Percentiles rank a stretch among this genome's conserved stretches.
phyloP scores from a whole-genome alignment of 2,113 vertebrate genomes.

The Empidonax traillii region DNA sequence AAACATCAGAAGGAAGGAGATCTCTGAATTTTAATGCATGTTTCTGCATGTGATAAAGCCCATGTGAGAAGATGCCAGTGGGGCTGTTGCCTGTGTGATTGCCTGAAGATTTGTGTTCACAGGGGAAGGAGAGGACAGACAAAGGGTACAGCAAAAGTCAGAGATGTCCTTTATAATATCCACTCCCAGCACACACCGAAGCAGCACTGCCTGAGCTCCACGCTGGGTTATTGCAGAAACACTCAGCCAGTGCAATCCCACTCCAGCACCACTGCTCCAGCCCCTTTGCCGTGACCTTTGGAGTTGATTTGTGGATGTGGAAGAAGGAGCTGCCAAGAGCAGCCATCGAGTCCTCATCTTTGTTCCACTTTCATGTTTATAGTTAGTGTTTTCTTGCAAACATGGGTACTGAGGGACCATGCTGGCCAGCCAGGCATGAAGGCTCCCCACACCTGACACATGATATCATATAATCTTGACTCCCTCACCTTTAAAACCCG shows the following conservation, averaged over 20 bases:
- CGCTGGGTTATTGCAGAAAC: not conserved
- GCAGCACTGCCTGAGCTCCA: not conserved
- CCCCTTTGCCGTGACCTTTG: not conserved
- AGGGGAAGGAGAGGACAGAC: not conserved
- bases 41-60: not conserved
- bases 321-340: not conserved
- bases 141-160: not conserved
- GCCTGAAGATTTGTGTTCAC: not conserved
- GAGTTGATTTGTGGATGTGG: not conserved
- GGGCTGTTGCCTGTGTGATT: not conserved
- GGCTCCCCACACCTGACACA: not conserved
- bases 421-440: not conserved
- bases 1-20: not conserved
- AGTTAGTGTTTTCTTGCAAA: not conserved
- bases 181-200: not conserved
- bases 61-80: not conserved
- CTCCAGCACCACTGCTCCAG: not conserved
- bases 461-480: not conserved
- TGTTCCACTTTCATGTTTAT: not conserved
- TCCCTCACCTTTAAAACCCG: not conserved
- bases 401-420: not conserved
- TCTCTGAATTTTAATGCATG: not conserved
- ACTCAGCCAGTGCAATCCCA: rapidly evolving
- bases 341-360: rapidly evolving
- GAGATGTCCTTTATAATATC: not conserved